phyloP scores from a whole-genome alignment of 2,888 invertebrate genomes.

The Leptinotarsa juncta region DNA sequence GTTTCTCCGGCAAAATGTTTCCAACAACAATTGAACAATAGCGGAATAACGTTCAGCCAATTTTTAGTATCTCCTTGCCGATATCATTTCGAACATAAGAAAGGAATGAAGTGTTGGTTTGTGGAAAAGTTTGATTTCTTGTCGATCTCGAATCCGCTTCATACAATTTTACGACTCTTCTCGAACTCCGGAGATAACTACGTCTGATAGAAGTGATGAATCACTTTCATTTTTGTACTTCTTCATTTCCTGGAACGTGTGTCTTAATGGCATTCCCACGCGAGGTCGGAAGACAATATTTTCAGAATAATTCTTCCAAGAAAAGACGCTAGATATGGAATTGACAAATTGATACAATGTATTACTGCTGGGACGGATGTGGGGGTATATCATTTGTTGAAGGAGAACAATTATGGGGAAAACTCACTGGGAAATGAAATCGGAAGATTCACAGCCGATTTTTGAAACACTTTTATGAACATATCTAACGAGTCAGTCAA shows the following conservation, averaged over 20 bases:
- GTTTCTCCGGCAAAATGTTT: background rate
- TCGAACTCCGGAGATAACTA: constrained; percentile 40
- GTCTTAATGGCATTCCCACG: constrained; percentile 38
- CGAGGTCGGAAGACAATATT: constrained; percentile 37
- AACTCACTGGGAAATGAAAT: background rate
- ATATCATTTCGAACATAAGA: constrained; percentile 9
- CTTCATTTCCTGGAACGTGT: constrained; percentile 37
- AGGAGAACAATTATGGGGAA: too few species aligned
- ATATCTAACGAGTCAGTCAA: too few species aligned
- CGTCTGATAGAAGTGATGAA: constrained; percentile 42
- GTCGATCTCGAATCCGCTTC: constrained; percentile 39
- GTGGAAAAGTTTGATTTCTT: constrained; percentile 33
- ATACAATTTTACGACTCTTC: constrained; percentile 38
- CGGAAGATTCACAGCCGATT: too few species aligned
- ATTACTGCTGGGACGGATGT: constrained; percentile 13
- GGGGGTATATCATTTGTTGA: background rate
- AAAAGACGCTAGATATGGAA: constrained; percentile 26
- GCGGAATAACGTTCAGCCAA: background rate
- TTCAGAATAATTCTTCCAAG: constrained; percentile 32
- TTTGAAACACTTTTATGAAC: too few species aligned
- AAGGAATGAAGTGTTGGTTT: constrained; percentile 19
- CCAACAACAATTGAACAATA: background rate
- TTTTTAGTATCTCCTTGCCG: background rate
- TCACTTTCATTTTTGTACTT: constrained; percentile 43
- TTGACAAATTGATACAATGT: constrained; percentile 37